Percentiles rank a stretch among this genome's conserved stretches.
These are phyloP conservation scores for Andrena bucephala DNA, from an alignment of 2,888 invertebrate species.

Conservation along the genomic window DNA sequence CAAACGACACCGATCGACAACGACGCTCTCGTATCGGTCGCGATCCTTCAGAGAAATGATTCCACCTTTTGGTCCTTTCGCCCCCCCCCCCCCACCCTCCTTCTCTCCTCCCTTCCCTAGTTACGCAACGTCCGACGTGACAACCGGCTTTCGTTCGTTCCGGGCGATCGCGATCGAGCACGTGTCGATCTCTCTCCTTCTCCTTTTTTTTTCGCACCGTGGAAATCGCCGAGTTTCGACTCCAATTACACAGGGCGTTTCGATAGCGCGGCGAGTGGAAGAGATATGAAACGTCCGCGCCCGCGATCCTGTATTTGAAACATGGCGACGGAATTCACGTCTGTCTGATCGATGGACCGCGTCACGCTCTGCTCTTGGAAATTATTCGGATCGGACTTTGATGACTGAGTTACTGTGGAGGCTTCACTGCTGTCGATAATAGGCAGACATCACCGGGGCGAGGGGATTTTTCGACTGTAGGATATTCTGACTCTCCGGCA, in stretches of 20 bases:
- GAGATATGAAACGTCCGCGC: slow-evolving; percentile 22
- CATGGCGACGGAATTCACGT: not conserved
- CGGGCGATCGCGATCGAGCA: slow-evolving; percentile 41
- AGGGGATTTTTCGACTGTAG: no score
- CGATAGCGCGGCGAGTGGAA: not conserved
- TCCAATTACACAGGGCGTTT: slow-evolving; percentile 25
- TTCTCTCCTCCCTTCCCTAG: not conserved
- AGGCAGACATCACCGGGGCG: no score
- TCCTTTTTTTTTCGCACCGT: slow-evolving; percentile 1
- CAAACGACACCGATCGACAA: slow-evolving; percentile 3
- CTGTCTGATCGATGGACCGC: no score
- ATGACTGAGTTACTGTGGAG: no score
- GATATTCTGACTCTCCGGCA: no score
- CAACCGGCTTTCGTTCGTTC: slow-evolving; percentile 45
- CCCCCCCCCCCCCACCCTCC: no score
- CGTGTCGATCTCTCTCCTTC: slow-evolving; percentile 8
- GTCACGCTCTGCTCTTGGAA: no score
- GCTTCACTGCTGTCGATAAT: no score
- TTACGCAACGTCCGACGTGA: not conserved
- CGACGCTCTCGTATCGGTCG: not conserved
- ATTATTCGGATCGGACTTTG: no score
- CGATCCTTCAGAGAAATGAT: not conserved
- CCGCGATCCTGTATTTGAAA: slow-evolving; percentile 5
- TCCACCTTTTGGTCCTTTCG: not conserved
- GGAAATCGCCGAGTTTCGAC: slow-evolving; percentile 29